Conservation (phyloP, 2,113 vertebrate species). For the Dolichotis patagonum region DNA sequence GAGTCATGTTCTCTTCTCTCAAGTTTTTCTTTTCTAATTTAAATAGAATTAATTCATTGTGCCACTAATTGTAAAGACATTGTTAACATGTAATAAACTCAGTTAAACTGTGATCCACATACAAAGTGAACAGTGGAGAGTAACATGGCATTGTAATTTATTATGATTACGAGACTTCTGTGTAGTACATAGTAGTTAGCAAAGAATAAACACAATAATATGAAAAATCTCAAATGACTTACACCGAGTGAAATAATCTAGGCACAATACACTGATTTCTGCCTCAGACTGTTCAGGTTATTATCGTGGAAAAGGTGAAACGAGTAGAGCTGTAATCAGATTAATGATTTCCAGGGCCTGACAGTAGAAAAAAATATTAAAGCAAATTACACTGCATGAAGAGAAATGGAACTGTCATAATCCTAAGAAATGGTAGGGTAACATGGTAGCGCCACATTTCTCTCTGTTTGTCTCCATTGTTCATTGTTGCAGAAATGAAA, state of each 20-base stretch:
- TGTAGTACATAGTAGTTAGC: background rate
- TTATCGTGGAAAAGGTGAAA: background rate
- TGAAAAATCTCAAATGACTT: background rate
- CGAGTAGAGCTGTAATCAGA: background rate
- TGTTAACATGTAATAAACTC: background rate
- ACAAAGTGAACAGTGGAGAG: background rate
- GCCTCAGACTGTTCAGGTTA: background rate
- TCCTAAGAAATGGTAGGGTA: too few relatives aligned
- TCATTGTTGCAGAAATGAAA: too few relatives aligned
- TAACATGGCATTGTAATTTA: rapidly evolving
- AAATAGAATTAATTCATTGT: background rate
- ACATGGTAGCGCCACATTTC: too few relatives aligned
- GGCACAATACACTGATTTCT: background rate
- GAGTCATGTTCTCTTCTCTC: background rate
- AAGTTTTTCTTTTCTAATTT: background rate
- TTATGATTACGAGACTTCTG: background rate
- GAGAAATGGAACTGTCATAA: background rate
- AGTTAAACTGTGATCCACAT: background rate
- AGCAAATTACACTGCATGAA: background rate
- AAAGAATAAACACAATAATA: background rate
- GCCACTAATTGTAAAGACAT: background rate
- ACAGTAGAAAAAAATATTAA: background rate
- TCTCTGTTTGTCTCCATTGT: too few relatives aligned
- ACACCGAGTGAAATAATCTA: background rate
- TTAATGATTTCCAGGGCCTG: background rate